A percentile compares a stretch with the other conserved stretches of the same genome.
Evolutionary conservation across 2,888 invertebrate genomes (phyloP).

Genomic region (Chymomyza procnemis): DNA sequence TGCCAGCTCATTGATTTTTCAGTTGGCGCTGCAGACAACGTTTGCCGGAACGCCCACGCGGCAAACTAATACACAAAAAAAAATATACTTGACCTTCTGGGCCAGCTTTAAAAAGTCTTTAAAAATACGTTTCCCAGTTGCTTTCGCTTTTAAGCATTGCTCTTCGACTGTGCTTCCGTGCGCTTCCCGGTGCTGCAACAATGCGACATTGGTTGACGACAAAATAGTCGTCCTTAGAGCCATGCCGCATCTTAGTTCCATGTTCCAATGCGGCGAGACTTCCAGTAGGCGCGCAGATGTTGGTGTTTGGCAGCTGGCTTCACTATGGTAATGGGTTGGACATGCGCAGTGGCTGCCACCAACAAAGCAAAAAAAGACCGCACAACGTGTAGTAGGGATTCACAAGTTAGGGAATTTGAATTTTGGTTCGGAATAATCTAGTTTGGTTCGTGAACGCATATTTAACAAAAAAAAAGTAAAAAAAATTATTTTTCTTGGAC

Average conservation of each 20-base stretch:
- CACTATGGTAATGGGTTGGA: conserved; percentile 29
- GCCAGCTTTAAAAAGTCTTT: conserved; percentile 6
- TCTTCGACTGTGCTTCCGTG: conserved; percentile 8
- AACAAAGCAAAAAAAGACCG: neutral
- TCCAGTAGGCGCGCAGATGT: conserved; percentile 16
- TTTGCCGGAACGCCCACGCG: conserved; percentile 1
- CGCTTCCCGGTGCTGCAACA: conserved; percentile 14
- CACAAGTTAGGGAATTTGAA: neutral
- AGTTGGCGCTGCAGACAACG: neutral
- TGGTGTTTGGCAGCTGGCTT: conserved; percentile 7
- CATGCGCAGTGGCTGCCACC: conserved; percentile 29
- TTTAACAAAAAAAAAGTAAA: neutral
- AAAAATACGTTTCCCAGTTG: conserved; percentile 1
- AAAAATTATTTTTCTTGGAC: no score
- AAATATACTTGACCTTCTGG: conserved; percentile 48
- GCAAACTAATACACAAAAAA: conserved; percentile 11
- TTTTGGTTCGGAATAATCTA: neutral
- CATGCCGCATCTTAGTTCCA: conserved; percentile 39
- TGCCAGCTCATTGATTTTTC: conserved; percentile 55
- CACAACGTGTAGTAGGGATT: neutral
- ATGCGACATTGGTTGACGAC: conserved; percentile 11
- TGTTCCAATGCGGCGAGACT: conserved; percentile 48
- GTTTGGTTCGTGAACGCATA: neutral
- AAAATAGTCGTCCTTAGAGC: neutral
- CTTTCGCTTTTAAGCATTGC: conserved; percentile 3